These are phyloP conservation scores for Natrix natrix DNA, from an alignment of 2,797 vertebrate genomes.

Conservation along the genomic window DNA sequence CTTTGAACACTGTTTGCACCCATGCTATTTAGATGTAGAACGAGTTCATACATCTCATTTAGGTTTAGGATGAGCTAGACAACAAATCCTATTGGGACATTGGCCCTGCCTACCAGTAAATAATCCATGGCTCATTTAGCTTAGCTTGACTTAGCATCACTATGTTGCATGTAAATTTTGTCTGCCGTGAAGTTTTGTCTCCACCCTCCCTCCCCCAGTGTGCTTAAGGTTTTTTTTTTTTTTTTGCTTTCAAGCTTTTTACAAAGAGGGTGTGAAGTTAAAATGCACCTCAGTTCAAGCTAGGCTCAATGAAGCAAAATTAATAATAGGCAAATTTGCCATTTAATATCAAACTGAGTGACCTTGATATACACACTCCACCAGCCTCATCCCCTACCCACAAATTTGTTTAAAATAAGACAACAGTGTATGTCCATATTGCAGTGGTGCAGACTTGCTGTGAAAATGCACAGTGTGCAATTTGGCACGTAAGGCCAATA, in stretches of 20 bases:
- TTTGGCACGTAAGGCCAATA: not conserved
- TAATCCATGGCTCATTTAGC: not conserved
- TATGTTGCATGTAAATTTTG: not conserved
- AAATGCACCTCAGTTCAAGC: not conserved
- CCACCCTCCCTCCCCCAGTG: not conserved
- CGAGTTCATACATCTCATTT: not conserved
- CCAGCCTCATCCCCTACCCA: no score
- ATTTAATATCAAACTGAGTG: not conserved
- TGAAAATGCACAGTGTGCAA: not conserved
- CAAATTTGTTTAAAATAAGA: not conserved
- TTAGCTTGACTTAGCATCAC: not conserved
- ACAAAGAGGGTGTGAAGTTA: not conserved
- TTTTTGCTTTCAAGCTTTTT: not conserved
- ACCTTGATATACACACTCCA: not conserved
- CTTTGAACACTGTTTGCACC: not conserved
- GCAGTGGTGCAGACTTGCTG: not conserved
- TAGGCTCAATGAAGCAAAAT: not conserved
- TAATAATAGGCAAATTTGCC: not conserved
- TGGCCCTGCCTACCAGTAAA: not conserved
- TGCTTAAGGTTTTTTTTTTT: not conserved
- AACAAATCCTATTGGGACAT: not conserved
- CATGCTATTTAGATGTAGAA: not conserved
- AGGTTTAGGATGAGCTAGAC: not conserved
- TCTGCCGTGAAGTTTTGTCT: not conserved
- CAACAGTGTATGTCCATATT: not conserved